Base-by-base conservation (phyloP, 2,888 invertebrate genomes). In the Isotomurus palustris region DNA sequence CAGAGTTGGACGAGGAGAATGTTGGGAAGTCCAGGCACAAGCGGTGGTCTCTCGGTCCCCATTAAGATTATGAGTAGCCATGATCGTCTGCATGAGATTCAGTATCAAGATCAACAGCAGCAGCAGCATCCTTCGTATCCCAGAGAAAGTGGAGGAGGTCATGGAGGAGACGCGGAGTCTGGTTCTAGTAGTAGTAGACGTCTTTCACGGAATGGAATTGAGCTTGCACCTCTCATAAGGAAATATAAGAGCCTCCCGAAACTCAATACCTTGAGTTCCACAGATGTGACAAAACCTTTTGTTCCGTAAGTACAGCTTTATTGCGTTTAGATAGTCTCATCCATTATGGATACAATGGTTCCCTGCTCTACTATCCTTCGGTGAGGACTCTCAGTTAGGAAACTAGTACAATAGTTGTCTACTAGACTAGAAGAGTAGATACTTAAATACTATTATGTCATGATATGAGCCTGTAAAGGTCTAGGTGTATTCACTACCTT, bases 181-280 rank as follows among this genome's bases (percentile, higher is more conserved):
- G 17, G 40, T n/a, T 6, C 10, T 14, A 40, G 40, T 40, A 17
- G 19, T 6, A 40, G 10, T 40, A 19, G 22, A 24, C 21, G 43
- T 8, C 43, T 12, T 5, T 8, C 43, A 14, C 24, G 6, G 6
- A 43, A 43, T 27, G 56, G 48, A 50, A 58, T 36, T 41, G 64
- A 64, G 47, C 57, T 64, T 36, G 64, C 64, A 22, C 60, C 64
- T n/a, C 41, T 64, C 48, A 60, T 61, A 40, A 53, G 64, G 43
- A 61, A 64, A 41, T 64, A 58, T 53, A 60, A 64, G 48, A 64
- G 64, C 52, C 53, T 64, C 12, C 64, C 64, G 10, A 64, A 58
- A 47, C 45, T 64, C 36, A 58, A 58, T 53, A 45, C 49, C 41
- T 56, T 64, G 25, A 58, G 56, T 24, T 64, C 64, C 43, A 64